Conservation (phyloP, 2,888 invertebrate species). For the Allacma fusca region DNA sequence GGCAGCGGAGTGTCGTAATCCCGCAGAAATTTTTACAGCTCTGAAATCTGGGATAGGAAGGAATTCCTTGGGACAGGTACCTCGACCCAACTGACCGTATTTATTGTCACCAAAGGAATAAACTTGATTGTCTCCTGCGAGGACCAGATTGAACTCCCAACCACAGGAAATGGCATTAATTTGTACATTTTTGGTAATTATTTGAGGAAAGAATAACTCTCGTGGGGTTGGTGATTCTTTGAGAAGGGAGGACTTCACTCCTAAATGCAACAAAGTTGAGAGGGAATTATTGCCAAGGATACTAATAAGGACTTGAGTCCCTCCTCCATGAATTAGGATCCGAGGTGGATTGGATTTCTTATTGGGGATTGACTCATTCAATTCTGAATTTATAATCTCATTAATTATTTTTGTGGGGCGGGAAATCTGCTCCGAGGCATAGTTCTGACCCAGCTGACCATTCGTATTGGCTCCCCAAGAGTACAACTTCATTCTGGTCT, state of each 20-base stretch:
- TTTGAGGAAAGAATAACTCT: not conserved
- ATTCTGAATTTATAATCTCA: slow-evolving; percentile 14
- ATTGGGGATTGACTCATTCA: not conserved
- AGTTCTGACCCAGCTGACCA: slow-evolving; percentile 56
- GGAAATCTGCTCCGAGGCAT: slow-evolving; percentile 55
- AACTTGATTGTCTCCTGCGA: slow-evolving; percentile 6
- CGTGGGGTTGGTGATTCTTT: not conserved
- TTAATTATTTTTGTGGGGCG: slow-evolving; percentile 43
- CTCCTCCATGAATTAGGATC: slow-evolving; percentile 51
- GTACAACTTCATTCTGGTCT: slow-evolving; percentile 51
- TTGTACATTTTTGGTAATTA: not conserved
- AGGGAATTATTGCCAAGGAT: not conserved
- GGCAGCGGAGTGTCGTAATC: slow-evolving; percentile 74
- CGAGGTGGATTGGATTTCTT: too few relatives aligned
- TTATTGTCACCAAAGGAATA: slow-evolving; percentile 30
- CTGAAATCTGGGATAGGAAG: slow-evolving; percentile 3
- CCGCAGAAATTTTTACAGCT: slow-evolving; percentile 69
- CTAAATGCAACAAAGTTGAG: not conserved
- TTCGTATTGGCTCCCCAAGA: slow-evolving; percentile 59
- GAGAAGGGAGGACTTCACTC: not conserved
- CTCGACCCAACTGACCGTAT: slow-evolving; percentile 34
- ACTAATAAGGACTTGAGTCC: slow-evolving; percentile 48
- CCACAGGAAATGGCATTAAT: slow-evolving; percentile 20
- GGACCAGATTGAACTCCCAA: slow-evolving; percentile 41
- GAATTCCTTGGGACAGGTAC: not conserved